A percentile compares a stretch with the other conserved stretches of the same genome.
Evolutionary conservation across 37 sponge, comb jelly and placozoan genomes (phyloP).

Genomic region (Beroe ovata): DNA sequence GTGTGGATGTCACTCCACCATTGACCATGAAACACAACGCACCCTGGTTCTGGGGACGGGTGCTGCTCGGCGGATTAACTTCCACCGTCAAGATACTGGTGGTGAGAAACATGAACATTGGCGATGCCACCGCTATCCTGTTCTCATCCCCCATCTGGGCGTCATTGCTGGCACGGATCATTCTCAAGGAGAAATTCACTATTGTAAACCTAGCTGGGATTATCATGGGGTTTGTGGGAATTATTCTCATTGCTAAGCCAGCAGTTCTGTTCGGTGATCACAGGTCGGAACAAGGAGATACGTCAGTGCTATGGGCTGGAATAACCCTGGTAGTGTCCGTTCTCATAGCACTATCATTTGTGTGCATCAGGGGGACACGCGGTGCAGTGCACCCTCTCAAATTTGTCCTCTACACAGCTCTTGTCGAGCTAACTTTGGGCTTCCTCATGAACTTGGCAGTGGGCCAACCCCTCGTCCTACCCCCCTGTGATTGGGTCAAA

Average conservation of each 20-base stretch:
- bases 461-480: neutral
- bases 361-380: slow-evolving; percentile 1
- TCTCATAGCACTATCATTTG: neutral
- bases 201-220: neutral
- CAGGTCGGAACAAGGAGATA: neutral
- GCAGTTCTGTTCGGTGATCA: neutral
- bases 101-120: slow-evolving; percentile 61
- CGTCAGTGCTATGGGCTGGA: slow-evolving; percentile 3
- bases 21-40: neutral
- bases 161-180: neutral
- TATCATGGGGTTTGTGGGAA: slow-evolving; percentile 20
- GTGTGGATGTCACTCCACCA: slow-evolving; percentile 3
- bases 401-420: slow-evolving; percentile 13
- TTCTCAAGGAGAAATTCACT: slow-evolving; percentile 57
- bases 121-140: slow-evolving; percentile 57
- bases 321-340: neutral
- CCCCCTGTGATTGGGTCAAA: slow-evolving; percentile 24
- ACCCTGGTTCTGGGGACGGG: slow-evolving; percentile 27
- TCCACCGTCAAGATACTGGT: neutral
- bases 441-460: neutral
- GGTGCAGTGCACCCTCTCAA: slow-evolving; percentile 1
- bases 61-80: neutral
- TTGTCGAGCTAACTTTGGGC: neutral
- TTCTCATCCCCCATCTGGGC: slow-evolving; percentile 42
- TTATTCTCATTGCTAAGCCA: slow-evolving; percentile 30